These are phyloP conservation scores for Watersipora subatra DNA, from an alignment of 1,140 invertebrate species.

Conservation along the genomic window DNA sequence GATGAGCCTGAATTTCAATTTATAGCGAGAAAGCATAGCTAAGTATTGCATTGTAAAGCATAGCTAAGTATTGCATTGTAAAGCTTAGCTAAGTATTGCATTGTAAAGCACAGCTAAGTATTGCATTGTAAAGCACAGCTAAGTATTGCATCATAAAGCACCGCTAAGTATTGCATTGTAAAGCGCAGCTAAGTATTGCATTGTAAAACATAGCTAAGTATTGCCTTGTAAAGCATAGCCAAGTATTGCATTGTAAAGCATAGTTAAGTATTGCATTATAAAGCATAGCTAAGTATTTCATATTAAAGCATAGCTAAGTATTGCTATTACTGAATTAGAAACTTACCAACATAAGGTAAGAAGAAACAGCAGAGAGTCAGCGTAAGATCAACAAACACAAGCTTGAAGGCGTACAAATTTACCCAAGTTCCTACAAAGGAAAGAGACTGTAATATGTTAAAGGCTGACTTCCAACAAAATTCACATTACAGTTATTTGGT, in stretches of 20 bases:
- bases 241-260: background rate
- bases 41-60: background rate
- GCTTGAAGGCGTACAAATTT: background rate
- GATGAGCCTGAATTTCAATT: background rate
- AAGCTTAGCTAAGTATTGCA: background rate
- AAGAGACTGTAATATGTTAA: too few species aligned
- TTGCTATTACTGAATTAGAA: background rate
- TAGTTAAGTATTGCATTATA: too few species aligned
- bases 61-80: background rate
- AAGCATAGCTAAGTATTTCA: background rate
- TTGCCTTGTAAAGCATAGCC: background rate
- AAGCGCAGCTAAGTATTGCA: background rate
- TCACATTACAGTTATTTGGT: too few species aligned
- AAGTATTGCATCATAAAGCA: background rate
- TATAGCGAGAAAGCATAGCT: background rate
- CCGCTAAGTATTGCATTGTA: background rate
- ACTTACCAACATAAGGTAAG: background rate
- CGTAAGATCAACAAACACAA: background rate
- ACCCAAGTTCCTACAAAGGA: background rate
- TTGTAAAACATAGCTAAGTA: background rate
- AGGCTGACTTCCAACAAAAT: too few species aligned
- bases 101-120: background rate
- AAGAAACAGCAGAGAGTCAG: background rate
- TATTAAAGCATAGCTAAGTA: background rate
- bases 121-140: background rate